Evolutionary conservation across 2,797 vertebrate genomes (phyloP).

Genomic region (Peromyscus attwateri): DNA sequence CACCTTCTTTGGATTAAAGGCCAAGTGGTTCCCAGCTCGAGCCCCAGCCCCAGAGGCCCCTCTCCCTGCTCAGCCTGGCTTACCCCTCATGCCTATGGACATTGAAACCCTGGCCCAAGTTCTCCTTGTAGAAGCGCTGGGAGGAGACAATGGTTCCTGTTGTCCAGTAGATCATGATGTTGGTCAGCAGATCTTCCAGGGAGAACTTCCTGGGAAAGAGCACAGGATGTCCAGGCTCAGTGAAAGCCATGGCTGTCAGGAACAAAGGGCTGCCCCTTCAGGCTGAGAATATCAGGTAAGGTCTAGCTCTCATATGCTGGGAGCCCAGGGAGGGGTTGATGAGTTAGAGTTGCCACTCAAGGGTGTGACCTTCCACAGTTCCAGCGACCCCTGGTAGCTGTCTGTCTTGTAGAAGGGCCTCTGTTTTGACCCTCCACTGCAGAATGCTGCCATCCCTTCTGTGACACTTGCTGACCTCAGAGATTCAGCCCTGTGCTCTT

Average conservation of each 20-base stretch:
- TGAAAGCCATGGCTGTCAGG: neutral
- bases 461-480: neutral
- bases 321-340: neutral
- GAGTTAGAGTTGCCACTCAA: neutral
- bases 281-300: neutral
- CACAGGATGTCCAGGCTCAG: neutral
- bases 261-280: neutral
- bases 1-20: neutral
- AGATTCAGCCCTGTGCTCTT: neutral
- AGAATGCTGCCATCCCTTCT: neutral
- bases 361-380: neutral
- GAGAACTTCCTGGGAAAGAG: slow-evolving; percentile 85
- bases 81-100: slow-evolving; percentile 85
- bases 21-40: fast-evolving
- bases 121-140: slow-evolving; percentile 90
- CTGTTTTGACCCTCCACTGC: neutral
- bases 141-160: slow-evolving; percentile 86
- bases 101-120: slow-evolving; percentile 74
- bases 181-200: slow-evolving; percentile 89
- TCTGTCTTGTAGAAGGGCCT: too few species aligned
- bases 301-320: neutral
- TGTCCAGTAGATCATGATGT: slow-evolving; percentile 91
- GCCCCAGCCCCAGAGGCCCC: neutral
- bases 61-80: slow-evolving; percentile 16
- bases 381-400: neutral